Evolutionary conservation across 2,113 vertebrate genomes (phyloP).

Genomic region (Aegotheles bennettii): DNA sequence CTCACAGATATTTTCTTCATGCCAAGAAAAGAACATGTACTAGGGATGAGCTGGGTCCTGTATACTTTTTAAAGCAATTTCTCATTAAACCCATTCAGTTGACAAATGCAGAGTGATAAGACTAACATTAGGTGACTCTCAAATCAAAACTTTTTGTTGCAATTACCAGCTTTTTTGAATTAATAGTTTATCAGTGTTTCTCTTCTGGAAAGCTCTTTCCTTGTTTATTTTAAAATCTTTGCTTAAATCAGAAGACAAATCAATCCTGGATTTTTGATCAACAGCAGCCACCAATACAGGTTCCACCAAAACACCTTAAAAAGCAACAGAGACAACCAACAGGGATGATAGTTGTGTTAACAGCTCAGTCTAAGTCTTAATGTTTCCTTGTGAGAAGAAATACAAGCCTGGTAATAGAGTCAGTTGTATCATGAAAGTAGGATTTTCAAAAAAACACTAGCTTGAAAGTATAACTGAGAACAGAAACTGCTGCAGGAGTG

Average conservation of each 20-base stretch:
- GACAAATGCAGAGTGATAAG: background rate
- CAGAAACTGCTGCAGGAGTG: background rate
- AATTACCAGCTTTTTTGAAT: background rate
- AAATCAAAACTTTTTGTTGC: background rate
- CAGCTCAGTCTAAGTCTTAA: background rate
- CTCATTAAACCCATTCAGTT: background rate
- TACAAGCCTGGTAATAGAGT: background rate
- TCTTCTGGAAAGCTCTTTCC: background rate
- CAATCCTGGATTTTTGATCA: background rate
- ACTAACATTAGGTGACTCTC: background rate
- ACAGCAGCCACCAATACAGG: background rate
- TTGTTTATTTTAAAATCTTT: background rate
- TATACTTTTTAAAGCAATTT: background rate
- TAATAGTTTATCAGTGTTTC: background rate
- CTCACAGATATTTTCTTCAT: background rate
- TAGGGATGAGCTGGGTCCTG: background rate
- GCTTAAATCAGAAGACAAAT: background rate
- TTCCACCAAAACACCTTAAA: background rate
- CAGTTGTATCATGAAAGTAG: background rate
- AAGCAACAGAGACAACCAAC: background rate
- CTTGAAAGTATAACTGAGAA: background rate
- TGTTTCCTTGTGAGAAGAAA: background rate
- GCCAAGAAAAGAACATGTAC: background rate
- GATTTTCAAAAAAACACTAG: background rate
- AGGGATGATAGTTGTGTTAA: background rate